Evolutionary conservation across 2,113 vertebrate species (phyloP).

Genomic region (Illadopsis cleaveri): DNA sequence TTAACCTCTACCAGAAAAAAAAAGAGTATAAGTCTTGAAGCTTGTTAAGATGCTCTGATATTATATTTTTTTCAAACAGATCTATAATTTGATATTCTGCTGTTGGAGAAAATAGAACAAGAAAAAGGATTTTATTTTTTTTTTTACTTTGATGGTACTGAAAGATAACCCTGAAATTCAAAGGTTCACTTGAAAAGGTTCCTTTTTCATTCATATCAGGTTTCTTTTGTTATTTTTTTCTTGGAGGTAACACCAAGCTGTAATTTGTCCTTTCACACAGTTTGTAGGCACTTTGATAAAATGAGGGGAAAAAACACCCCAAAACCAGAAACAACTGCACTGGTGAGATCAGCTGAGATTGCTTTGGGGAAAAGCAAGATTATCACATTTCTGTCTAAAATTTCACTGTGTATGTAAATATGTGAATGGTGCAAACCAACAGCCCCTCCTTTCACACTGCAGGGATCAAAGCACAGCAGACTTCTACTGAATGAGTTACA

Average conservation of each 20-base stretch:
- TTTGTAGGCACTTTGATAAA: not conserved
- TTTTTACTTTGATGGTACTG: not conserved
- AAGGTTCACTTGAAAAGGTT: not conserved
- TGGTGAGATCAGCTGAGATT: not conserved
- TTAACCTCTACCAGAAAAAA: not conserved
- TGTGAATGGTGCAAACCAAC: not conserved
- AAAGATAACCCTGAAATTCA: not conserved
- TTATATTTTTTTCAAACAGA: not conserved
- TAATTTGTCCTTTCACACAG: not conserved
- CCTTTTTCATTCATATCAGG: not conserved
- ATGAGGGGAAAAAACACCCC: rapidly evolving
- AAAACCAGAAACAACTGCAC: not conserved
- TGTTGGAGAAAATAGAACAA: slow-evolving; percentile 1
- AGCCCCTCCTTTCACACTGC: not conserved
- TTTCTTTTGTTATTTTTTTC: not conserved
- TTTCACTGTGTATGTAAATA: not conserved
- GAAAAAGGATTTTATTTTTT: not conserved
- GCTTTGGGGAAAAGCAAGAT: not conserved
- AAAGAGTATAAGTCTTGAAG: not conserved
- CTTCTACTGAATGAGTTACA: not conserved
- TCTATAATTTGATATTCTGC: not conserved
- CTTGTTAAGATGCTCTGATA: not conserved
- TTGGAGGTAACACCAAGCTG: not conserved
- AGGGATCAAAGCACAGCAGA: not conserved
- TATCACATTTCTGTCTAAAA: not conserved